Percentiles rank a stretch among this genome's conserved stretches.
Evolutionary conservation across 64 coral and sea anemone species (phyloP).

Genomic region (Montipora capricornis): DNA sequence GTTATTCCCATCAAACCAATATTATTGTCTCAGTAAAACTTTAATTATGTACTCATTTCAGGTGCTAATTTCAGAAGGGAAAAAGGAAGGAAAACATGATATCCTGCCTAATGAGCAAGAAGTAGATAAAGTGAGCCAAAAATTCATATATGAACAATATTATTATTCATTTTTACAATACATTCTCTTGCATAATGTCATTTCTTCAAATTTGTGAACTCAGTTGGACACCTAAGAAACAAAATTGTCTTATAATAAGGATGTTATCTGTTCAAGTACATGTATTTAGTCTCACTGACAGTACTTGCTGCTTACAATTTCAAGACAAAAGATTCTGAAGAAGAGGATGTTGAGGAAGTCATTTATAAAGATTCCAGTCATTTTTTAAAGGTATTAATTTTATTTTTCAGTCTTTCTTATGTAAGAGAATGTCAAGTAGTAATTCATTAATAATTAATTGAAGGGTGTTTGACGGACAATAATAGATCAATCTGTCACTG

Average conservation of each 20-base stretch:
- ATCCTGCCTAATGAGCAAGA: not conserved
- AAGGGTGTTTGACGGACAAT: too few relatives aligned
- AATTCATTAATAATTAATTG: too few relatives aligned
- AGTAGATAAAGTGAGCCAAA: constrained; percentile 7
- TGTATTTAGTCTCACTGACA: not conserved
- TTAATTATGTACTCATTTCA: not conserved
- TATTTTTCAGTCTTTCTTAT: not conserved
- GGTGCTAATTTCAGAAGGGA: constrained; percentile 53
- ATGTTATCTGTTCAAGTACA: too few relatives aligned
- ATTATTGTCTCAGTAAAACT: not conserved
- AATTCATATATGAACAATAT: not conserved
- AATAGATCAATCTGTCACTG: too few relatives aligned
- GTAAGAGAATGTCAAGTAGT: too few relatives aligned
- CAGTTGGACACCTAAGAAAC: too few relatives aligned
- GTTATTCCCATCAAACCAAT: too few relatives aligned
- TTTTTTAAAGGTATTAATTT: constrained; percentile 86
- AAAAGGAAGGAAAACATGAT: not conserved
- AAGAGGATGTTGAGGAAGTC: constrained; percentile 81
- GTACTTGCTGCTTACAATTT: not conserved
- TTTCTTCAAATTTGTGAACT: not conserved
- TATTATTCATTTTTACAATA: not conserved
- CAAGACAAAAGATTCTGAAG: constrained; percentile 33
- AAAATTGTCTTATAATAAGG: too few relatives aligned
- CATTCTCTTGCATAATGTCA: not conserved
- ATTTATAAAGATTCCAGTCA: constrained; percentile 99